Base-by-base conservation (phyloP, 1,140 invertebrate species). In the Drosophila pandora region DNA sequence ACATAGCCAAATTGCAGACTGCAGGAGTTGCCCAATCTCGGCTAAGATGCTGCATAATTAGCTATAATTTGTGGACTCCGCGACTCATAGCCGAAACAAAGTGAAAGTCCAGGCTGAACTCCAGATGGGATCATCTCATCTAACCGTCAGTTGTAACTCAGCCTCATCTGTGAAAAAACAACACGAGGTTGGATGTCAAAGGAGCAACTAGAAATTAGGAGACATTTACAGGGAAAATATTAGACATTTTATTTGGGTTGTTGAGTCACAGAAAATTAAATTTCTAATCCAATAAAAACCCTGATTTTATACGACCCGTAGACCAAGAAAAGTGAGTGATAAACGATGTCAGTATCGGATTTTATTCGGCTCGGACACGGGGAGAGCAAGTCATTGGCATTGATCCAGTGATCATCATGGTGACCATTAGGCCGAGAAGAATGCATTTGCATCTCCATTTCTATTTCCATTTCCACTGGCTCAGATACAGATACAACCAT, bases 31-130 rank as follows among this genome's bases (percentile, higher is more conserved):
- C 82, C 74, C 83, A 85, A 87, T 84, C 81, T 85, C 62, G 48
- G 78, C 78, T 72, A 87, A 85, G 81, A 85, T 85, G 81, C 81
- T 80, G 78, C 81, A 85, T 85, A 85, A 87, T 87, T 87, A 87
- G 83, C 60, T 87, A 79, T 88, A 87, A 87, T 87, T 87, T 87
- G 77, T 82, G 84, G 34, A 69, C 62, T 55, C 49, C 59, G 80
- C 59, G 80, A 54, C 17, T 22, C 57, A 59, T 57, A 73, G 72
- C 58, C 37, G 25, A 37, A 37, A 13, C 52, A 62, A 69, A 69
- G 67, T 85, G 82, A 85, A 85, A 85, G 81, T 83, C 76, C 64
- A 57, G 52, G 50, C 63, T 69, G 64, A 69, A 57, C 52, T 30
- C 63, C 49, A 67, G 63, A 64, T 69, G 52, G 50, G 64, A 69